Conservation (phyloP, 1,140 invertebrate genomes). For the Trichomalopsis sarcophagae region DNA sequence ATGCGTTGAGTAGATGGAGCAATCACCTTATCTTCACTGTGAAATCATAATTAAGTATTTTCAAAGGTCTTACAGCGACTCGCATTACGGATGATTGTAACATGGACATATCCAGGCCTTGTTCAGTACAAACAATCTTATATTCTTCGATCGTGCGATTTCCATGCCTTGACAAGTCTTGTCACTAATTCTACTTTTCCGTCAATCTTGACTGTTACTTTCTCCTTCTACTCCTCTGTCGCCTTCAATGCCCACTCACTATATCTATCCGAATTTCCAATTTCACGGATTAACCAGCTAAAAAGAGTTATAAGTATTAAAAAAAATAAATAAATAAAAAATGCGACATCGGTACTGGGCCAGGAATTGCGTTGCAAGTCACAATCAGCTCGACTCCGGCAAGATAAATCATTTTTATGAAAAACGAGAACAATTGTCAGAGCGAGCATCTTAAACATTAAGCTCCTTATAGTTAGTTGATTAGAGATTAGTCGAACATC, state of each 20-base stretch:
- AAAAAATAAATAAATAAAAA: slow-evolving; percentile 26
- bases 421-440: slow-evolving; percentile 69
- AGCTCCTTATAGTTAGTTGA: slow-evolving; percentile 72
- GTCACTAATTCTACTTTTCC: slow-evolving; percentile 12
- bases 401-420: slow-evolving; percentile 67
- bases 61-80: slow-evolving; percentile 49
- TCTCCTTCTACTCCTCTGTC: slow-evolving; percentile 43
- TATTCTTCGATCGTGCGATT: slow-evolving; percentile 37
- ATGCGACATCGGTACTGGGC: slow-evolving; percentile 67
- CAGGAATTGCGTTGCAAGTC: slow-evolving; percentile 76
- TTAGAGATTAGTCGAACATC: slow-evolving; percentile 68
- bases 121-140: slow-evolving; percentile 37
- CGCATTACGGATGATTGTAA: slow-evolving; percentile 45
- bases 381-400: slow-evolving; percentile 75
- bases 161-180: slow-evolving; percentile 10
- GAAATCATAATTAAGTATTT: slow-evolving; percentile 38
- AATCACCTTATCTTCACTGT: slow-evolving; percentile 28
- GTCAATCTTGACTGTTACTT: slow-evolving; percentile 45
- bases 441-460: slow-evolving; percentile 72
- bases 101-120: slow-evolving; percentile 32
- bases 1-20: slow-evolving; percentile 10
- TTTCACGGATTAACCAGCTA: slow-evolving; percentile 29
- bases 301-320: slow-evolving; percentile 33
- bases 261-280: slow-evolving; percentile 31
- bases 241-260: slow-evolving; percentile 25